phyloP scores from a whole-genome alignment of 2,888 invertebrate species.

The Ophion ventricosus region DNA sequence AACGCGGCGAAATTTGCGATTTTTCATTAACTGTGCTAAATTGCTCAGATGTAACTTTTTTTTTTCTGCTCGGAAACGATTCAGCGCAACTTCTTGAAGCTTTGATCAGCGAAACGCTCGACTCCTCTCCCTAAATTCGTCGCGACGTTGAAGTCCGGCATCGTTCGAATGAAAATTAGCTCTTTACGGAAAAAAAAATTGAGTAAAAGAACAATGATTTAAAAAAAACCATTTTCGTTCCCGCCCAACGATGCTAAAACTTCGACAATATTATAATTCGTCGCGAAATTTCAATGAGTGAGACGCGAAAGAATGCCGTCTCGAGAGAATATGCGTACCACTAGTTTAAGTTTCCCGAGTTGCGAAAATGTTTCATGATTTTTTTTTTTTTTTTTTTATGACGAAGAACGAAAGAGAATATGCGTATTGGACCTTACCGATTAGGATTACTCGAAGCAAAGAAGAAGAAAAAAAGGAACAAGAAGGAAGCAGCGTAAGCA shows the following conservation, averaged over 20 bases:
- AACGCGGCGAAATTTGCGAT: background rate
- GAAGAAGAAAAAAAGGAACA: slow-evolving; percentile 66
- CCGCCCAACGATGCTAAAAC: background rate
- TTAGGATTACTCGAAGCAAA: slow-evolving; percentile 68
- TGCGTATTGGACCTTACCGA: slow-evolving; percentile 52
- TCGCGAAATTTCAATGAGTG: background rate
- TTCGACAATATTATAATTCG: background rate
- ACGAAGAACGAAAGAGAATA: slow-evolving; percentile 12
- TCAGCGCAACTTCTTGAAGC: background rate
- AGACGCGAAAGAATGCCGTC: background rate
- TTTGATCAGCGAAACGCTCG: background rate
- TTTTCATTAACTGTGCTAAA: too few species aligned
- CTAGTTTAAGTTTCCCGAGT: background rate
- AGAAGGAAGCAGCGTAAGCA: slow-evolving; percentile 67
- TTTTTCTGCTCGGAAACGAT: too few species aligned
- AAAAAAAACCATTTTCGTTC: background rate
- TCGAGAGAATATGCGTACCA: background rate
- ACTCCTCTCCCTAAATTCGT: background rate
- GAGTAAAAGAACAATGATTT: background rate
- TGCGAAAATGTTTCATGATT: background rate
- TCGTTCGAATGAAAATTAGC: background rate
- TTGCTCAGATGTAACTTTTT: too few species aligned
- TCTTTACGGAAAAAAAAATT: background rate
- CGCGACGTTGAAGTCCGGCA: background rate
- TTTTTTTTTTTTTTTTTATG: too few species aligned